Evolutionary conservation across 2,113 vertebrate genomes (phyloP).

Genomic region (Gymnocephalus cernua): DNA sequence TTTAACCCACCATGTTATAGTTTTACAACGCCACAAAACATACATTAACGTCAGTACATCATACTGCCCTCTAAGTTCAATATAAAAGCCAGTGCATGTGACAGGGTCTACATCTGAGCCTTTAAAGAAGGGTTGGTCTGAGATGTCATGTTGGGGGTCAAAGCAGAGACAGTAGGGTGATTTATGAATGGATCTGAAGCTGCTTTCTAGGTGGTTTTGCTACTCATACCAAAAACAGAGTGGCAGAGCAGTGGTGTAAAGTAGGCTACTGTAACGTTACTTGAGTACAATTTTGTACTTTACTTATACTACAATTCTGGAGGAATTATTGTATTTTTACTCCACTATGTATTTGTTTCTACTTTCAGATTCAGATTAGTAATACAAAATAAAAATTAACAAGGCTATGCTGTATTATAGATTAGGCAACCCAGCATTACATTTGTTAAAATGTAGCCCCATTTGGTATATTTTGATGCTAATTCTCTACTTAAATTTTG

Average conservation of each 20-base stretch:
- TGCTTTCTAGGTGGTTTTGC: background rate
- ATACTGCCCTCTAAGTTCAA: background rate
- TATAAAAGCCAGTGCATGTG: slow-evolving; percentile 19
- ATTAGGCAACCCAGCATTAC: background rate
- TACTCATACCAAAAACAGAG: background rate
- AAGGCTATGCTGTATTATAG: background rate
- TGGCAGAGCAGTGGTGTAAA: background rate
- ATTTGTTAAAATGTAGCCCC: background rate
- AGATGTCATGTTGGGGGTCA: slow-evolving; percentile 3
- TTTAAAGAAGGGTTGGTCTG: background rate
- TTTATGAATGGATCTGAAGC: background rate
- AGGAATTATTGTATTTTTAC: background rate
- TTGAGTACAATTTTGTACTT: background rate
- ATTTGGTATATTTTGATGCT: background rate
- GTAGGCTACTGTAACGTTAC: too few species aligned
- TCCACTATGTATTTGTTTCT: background rate
- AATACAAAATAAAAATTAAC: background rate
- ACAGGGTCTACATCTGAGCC: slow-evolving; percentile 12
- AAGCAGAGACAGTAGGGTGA: background rate
- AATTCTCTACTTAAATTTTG: background rate
- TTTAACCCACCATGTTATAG: slow-evolving; percentile 7
- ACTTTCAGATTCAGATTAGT: background rate
- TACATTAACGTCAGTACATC: background rate
- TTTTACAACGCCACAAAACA: slow-evolving; percentile 36
- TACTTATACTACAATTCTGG: background rate